phyloP scores from a whole-genome alignment of 2,888 invertebrate species.

The Ochropleura leucogaster region DNA sequence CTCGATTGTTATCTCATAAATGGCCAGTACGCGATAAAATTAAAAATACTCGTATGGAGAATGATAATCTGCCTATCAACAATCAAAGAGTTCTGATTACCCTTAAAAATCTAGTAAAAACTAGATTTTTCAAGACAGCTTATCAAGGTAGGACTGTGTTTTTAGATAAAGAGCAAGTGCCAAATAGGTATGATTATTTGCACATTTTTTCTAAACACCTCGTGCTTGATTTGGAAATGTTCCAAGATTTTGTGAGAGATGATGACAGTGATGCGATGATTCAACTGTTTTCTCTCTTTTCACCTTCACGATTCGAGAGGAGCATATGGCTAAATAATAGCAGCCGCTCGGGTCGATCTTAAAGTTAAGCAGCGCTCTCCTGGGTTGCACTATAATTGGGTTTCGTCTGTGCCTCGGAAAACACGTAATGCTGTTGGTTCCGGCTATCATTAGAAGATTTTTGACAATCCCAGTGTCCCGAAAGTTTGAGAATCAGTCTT shows the following conservation, averaged over 20 bases:
- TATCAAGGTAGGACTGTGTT: slow-evolving; percentile 10
- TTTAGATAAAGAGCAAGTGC: slow-evolving; percentile 16
- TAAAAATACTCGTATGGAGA: neutral
- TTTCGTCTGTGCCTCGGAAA: no score
- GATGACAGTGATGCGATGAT: neutral
- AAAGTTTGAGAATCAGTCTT: no score
- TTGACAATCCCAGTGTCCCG: no score
- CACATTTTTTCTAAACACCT: neutral
- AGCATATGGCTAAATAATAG: no score
- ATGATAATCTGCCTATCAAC: neutral
- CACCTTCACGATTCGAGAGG: neutral
- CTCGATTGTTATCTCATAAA: neutral
- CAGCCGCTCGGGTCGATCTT: no score
- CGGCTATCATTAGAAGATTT: no score
- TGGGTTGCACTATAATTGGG: no score
- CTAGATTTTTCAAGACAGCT: neutral
- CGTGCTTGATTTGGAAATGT: slow-evolving; percentile 23
- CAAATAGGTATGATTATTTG: slow-evolving; percentile 10
- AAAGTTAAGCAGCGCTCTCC: no score
- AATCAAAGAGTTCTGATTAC: slow-evolving; percentile 1
- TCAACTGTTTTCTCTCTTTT: neutral
- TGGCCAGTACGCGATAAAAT: neutral
- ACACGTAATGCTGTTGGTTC: no score
- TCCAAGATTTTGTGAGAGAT: slow-evolving; percentile 22
- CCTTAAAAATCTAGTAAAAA: neutral